Evolutionary conservation across 92 coral and sea anemone species (phyloP).

Genomic region (Palythoa heliodiscus): DNA sequence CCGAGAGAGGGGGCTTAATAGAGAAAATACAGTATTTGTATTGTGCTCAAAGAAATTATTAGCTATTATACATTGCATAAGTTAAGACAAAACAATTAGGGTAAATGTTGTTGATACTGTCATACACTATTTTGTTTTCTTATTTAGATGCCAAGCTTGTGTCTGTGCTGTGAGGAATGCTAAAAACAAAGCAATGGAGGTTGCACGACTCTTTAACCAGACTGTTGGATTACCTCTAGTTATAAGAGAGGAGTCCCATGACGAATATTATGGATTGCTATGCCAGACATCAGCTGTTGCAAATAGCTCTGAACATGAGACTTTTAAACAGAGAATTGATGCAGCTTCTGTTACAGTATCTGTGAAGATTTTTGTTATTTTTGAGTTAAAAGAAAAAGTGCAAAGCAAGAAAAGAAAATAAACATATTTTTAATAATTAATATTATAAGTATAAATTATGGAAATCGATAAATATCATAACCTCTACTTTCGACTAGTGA

Average conservation of each 20-base stretch:
- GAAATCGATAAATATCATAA: too few species aligned
- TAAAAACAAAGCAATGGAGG: slow-evolving; percentile 88
- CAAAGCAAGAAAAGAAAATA: slow-evolving; percentile 69
- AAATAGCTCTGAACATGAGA: slow-evolving; percentile 50
- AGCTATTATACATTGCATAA: neutral
- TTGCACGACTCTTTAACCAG: slow-evolving; percentile 88
- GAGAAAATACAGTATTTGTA: too few species aligned
- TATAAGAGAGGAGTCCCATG: slow-evolving; percentile 82
- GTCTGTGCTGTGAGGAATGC: slow-evolving; percentile 94
- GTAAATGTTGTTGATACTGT: neutral
- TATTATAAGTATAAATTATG: too few species aligned
- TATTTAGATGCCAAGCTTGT: slow-evolving; percentile 90
- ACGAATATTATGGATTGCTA: slow-evolving; percentile 71
- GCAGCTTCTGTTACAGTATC: slow-evolving; percentile 84
- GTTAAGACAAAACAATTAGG: neutral
- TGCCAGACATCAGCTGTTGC: slow-evolving; percentile 33
- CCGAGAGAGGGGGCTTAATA: too few species aligned
- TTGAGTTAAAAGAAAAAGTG: slow-evolving; percentile 86
- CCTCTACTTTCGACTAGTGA: too few species aligned
- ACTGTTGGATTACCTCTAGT: slow-evolving; percentile 87
- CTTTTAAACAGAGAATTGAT: slow-evolving; percentile 73
- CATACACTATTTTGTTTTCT: neutral
- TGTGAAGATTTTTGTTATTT: slow-evolving; percentile 82
- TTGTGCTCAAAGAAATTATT: too few species aligned
- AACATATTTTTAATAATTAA: too few species aligned